Percentiles rank a stretch among this genome's conserved stretches.
Evolutionary conservation across 2,888 invertebrate species (phyloP).

Genomic region (Cerastis rubricosa): DNA sequence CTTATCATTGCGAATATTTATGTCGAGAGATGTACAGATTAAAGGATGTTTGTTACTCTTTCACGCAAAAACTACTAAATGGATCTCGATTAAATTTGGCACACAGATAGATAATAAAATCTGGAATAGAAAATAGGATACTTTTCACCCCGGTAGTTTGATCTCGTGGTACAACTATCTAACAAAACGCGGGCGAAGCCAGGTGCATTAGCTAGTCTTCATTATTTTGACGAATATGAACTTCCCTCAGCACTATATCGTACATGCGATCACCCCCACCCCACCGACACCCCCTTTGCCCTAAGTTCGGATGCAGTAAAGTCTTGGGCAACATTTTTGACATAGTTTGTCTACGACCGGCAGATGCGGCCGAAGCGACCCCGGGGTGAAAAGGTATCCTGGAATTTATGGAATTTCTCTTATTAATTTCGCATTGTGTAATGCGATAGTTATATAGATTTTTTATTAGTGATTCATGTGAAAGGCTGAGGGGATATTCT

Average conservation of each 20-base stretch:
- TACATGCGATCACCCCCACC: conserved; percentile 32
- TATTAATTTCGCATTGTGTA: conserved; percentile 57
- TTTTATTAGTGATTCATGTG: conserved; percentile 1
- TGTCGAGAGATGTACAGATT: too few species aligned
- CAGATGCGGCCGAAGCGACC: conserved; percentile 45
- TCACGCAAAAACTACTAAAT: too few species aligned
- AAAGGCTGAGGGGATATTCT: not conserved
- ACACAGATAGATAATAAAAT: too few species aligned
- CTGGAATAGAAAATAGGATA: too few species aligned
- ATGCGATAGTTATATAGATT: conserved; percentile 34
- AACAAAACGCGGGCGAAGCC: too few species aligned
- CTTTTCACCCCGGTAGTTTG: too few species aligned
- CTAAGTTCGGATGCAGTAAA: conserved; percentile 56
- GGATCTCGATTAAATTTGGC: too few species aligned
- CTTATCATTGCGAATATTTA: too few species aligned
- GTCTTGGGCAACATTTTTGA: conserved; percentile 72
- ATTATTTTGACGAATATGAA: not conserved
- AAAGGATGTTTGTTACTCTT: too few species aligned
- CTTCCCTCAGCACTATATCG: conserved; percentile 42
- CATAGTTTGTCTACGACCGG: conserved; percentile 60
- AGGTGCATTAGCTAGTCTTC: too few species aligned
- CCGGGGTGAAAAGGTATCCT: conserved; percentile 6
- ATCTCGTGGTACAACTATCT: too few species aligned
- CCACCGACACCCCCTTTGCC: not conserved
- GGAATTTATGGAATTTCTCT: conserved; percentile 59